Evolutionary conservation across 2,797 vertebrate species (phyloP), one percentile per base, ranked within the genome.

Genomic region (Micromesistius poutassou): DNA sequence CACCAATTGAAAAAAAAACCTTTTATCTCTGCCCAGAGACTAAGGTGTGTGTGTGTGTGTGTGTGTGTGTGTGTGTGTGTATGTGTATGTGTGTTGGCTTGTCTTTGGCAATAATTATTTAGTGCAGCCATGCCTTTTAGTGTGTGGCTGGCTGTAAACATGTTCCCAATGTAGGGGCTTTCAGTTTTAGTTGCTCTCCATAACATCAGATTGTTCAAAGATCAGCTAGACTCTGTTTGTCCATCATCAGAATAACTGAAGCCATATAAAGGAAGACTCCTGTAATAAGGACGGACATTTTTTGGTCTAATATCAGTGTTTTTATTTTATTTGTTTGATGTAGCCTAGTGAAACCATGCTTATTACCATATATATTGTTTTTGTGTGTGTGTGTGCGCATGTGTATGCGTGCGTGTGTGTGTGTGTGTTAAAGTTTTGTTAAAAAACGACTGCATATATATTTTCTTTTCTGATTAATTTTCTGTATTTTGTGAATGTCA

Each of bases 381-480:
- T 9, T 1, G 66, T 70, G 66, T 70, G 4, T 70, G 76, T 78
- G 78, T 87, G 79, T 89, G 70, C 74, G 70, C 30, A 33, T 72
- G 71, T 36, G 71, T 78, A 38, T 42, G 4, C 5, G 19, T 13
- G 0, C n/a, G n/a, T 89, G 70, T 77, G 70, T 46, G 71, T 73
- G 72, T 38, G 72, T 79, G 40, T 46, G 5, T 62, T 7, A 8
- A 50, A n/a, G 22, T n/a, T 7, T 10, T n/a, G n/a, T 19, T 7
- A 68, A 85, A 90, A 91, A 81, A 87, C 82, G 76, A 88, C 81
- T 81, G 88, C 81, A 85, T 81, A 90, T 90, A 88, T 92, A 90
- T 93, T 93, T 93, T 91, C 90, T 90, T 89, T 84, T 92, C 82
- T 89, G 81, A 87, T 93, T 93, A 76, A 91, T 93, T 93, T 91